Conservation (phyloP, 1,140 invertebrate species). For the Saxidomus purpurata region DNA sequence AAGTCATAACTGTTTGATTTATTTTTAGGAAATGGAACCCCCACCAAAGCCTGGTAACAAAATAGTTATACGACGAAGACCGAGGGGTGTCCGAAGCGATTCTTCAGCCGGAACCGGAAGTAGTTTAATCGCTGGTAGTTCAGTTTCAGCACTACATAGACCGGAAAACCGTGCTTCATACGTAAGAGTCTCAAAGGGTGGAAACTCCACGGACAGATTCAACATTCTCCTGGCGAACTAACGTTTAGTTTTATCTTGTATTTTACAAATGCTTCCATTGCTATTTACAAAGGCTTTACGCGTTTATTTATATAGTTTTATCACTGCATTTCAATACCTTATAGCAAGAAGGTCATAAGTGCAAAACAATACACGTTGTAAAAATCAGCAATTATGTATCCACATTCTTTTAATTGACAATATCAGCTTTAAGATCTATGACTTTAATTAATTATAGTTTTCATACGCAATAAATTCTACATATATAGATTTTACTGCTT, state of each 20-base stretch:
- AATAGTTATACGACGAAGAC: conserved; percentile 70
- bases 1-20: too few species aligned
- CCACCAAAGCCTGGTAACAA: conserved; percentile 76
- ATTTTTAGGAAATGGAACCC: conserved; percentile 70
- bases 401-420: too few species aligned
- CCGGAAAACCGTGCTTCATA: background rate
- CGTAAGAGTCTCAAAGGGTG: background rate
- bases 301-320: too few species aligned
- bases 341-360: too few species aligned
- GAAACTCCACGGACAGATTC: conserved; percentile 48
- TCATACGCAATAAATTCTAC: too few species aligned
- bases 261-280: background rate
- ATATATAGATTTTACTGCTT: too few species aligned
- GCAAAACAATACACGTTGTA: too few species aligned
- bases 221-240: conserved; percentile 49
- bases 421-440: too few species aligned
- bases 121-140: background rate
- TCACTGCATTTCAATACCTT: too few species aligned
- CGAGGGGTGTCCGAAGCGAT: conserved; percentile 14
- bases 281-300: too few species aligned
- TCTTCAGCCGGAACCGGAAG: conserved; percentile 11
- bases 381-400: too few species aligned
- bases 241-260: background rate
- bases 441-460: too few species aligned
- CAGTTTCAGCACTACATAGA: background rate